Conservation (phyloP, 2,888 invertebrate genomes). For the Cynaeus angustus region DNA sequence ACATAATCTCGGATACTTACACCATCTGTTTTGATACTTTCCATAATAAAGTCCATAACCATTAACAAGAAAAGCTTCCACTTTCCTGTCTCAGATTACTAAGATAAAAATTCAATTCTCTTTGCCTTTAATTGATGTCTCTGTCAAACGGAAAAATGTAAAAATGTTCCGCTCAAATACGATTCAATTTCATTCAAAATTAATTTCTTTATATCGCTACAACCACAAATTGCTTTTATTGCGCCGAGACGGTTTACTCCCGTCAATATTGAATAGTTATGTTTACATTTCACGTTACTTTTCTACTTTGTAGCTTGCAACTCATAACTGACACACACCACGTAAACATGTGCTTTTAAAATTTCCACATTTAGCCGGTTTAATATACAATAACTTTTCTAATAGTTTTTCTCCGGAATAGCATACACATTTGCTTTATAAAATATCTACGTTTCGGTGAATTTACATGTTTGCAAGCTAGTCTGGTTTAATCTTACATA, state of each 20-base stretch:
- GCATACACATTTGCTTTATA: background rate
- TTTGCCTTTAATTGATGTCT: conserved; percentile 26
- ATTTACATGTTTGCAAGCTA: conserved; percentile 4
- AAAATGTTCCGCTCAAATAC: background rate
- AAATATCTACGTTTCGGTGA: conserved; percentile 3
- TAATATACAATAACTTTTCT: background rate
- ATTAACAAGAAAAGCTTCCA: conserved; percentile 39
- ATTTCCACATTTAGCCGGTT: background rate
- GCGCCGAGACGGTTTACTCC: too few relatives aligned
- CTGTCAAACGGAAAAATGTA: conserved; percentile 3
- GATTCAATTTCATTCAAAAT: background rate
- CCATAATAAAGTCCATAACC: conserved; percentile 43
- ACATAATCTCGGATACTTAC: conserved; percentile 41
- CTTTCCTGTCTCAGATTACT: conserved; percentile 25
- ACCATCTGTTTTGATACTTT: conserved; percentile 39
- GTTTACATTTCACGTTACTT: too few relatives aligned
- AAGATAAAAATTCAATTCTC: conserved; percentile 31
- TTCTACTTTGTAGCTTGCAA: background rate
- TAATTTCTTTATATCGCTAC: conserved; percentile 4
- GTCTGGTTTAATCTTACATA: conserved; percentile 18
- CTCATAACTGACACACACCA: background rate
- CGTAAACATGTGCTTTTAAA: background rate
- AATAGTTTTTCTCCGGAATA: background rate
- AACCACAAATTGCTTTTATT: background rate
- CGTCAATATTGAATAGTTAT: too few relatives aligned